Conservation (phyloP, 2,888 invertebrate species). For the Oscheius sp. region DNA sequence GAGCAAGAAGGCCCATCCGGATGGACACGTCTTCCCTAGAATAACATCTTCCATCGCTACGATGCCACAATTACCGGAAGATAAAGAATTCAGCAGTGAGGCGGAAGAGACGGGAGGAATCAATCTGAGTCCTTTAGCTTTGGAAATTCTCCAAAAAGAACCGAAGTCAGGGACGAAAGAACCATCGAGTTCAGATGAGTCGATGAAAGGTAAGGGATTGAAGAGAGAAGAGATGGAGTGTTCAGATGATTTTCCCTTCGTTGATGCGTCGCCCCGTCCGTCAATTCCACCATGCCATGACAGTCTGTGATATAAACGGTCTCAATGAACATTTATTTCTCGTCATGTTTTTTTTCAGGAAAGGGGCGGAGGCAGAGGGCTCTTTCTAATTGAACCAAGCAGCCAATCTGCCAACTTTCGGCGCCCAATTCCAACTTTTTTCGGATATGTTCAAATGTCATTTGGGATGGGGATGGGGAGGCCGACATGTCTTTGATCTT, state of each 20-base stretch:
- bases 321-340: conserved; percentile 5
- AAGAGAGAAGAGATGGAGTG: neutral
- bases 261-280: conserved; percentile 14
- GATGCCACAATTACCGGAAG: conserved; percentile 29
- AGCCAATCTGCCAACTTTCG: neutral
- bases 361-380: conserved; percentile 4
- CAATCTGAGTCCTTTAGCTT: neutral
- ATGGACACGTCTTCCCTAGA: conserved; percentile 19
- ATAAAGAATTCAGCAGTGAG: conserved; percentile 19
- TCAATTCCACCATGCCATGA: neutral
- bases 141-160: neutral
- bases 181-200: neutral
- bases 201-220: neutral
- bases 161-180: neutral
- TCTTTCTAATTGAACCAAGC: conserved; percentile 14
- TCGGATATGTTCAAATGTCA: no score
- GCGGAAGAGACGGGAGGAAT: conserved; percentile 10
- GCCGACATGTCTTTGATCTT: no score
- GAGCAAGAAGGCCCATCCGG: conserved; percentile 22
- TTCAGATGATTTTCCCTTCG: conserved; percentile 3
- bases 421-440: neutral
- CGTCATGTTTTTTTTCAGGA: neutral
- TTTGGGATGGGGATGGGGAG: no score
- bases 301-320: conserved; percentile 10
- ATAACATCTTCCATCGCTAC: conserved; percentile 13